These are phyloP conservation scores for Lampris incognitus DNA, from an alignment of 2,113 vertebrate species.

Conservation along the genomic window DNA sequence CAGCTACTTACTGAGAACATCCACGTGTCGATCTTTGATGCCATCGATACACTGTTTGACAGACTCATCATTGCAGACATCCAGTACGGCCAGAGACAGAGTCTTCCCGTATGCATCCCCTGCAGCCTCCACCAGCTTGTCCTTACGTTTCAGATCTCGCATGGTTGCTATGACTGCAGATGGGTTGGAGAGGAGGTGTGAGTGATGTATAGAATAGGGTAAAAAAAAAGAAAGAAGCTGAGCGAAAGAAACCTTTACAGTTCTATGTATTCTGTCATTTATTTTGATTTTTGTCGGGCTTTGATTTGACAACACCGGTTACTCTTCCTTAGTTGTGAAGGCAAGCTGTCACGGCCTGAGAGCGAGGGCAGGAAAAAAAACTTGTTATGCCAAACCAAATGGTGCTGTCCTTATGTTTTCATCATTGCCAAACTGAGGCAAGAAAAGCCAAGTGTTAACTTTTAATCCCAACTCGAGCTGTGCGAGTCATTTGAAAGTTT, in stretches of 20 bases:
- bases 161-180: slow-evolving; percentile 91
- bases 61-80: slow-evolving; percentile 87
- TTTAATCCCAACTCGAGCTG: no score
- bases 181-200: neutral
- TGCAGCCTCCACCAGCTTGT: slow-evolving; percentile 83
- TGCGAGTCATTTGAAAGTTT: no score
- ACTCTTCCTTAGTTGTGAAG: neutral
- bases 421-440: no score
- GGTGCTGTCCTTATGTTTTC: no score
- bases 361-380: neutral
- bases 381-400: no score
- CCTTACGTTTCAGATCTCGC: slow-evolving; percentile 87
- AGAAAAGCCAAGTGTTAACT: no score
- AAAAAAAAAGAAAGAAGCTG: no score
- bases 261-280: neutral
- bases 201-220: neutral
- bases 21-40: slow-evolving; percentile 83
- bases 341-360: neutral
- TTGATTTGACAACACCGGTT: neutral
- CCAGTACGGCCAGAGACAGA: slow-evolving; percentile 84
- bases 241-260: neutral
- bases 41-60: slow-evolving; percentile 84
- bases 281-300: neutral
- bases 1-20: slow-evolving; percentile 85
- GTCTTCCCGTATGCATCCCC: slow-evolving; percentile 83